These are phyloP conservation scores for Pica pica DNA, from an alignment of 2,113 vertebrate genomes.

Conservation along the genomic window DNA sequence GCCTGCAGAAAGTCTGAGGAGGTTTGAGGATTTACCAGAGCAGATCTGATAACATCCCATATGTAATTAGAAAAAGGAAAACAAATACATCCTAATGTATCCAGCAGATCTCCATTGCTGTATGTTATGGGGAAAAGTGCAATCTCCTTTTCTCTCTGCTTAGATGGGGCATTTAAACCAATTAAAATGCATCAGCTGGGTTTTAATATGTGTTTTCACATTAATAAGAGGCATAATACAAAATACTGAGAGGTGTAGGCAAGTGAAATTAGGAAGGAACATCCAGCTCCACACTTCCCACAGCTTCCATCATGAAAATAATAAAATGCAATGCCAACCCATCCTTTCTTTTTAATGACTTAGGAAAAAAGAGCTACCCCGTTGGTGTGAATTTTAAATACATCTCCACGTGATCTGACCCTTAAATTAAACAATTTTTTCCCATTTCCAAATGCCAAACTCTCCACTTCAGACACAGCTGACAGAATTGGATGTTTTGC, in stretches of 20 bases:
- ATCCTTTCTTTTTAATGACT: neutral
- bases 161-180: neutral
- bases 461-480: neutral
- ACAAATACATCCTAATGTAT: neutral
- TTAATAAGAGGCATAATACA: neutral
- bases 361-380: neutral
- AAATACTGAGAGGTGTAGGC: neutral
- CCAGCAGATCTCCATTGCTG: neutral
- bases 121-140: neutral
- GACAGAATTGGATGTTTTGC: neutral
- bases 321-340: neutral
- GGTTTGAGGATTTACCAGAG: neutral
- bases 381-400: neutral
- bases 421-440: neutral
- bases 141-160: neutral
- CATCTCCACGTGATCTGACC: accelerated
- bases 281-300: neutral
- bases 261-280: neutral
- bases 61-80: neutral
- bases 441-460: neutral
- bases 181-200: neutral
- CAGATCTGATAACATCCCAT: neutral
- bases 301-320: neutral
- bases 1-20: neutral
- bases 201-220: neutral